Evolutionary conservation across 2,888 invertebrate species (phyloP), one percentile per base, ranked within the genome.

Genomic region (Phengaris alcon): DNA sequence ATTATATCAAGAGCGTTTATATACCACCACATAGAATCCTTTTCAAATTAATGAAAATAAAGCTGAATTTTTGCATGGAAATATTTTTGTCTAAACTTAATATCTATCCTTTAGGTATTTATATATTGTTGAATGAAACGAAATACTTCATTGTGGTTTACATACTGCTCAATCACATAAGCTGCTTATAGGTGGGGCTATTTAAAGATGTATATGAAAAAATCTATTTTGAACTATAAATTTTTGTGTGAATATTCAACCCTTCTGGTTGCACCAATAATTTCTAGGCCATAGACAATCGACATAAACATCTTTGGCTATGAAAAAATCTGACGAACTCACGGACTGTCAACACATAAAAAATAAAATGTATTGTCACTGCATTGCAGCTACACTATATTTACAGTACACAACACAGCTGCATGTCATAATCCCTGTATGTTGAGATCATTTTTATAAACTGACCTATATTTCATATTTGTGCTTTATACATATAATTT

Each of bases 301-400:
- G 35, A 35, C 35, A 35, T 12, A 70, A 9, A 55, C 48, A 22
- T 35, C 54, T 55, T 73, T 55, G 59, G 22, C 59, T 52, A 68
- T 68, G 59, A 48, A 68, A 74, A 64, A 68, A 75, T 78, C 76
- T 75, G 76, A 79, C 76, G 79, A 82, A 82, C 82, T 83, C 81
- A 82, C 78, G 81, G 79, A 79, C 79, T 80, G 80, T 78, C 81
- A 83, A 85, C 82, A 81, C 76, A 77, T 78, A 81, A 80, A 81
- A 46, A 78, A 81, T 81, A 80, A 81, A 81, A 81, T 83, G 83
- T 84, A 83, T 84, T 82, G 81, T 81, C 82, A 86, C 85, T 85
- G 85, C 86, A 86, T 85, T 85, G 85, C 86, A 86, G 85, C 83
- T 84, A 85, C 85, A 79, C 78, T 81, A 81, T 48, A 44, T 64